A percentile compares a stretch with the other conserved stretches of the same genome.
These are phyloP conservation scores for Pomatorhinus ruficollis DNA, from an alignment of 2,113 vertebrate genomes.

Conservation along the genomic window DNA sequence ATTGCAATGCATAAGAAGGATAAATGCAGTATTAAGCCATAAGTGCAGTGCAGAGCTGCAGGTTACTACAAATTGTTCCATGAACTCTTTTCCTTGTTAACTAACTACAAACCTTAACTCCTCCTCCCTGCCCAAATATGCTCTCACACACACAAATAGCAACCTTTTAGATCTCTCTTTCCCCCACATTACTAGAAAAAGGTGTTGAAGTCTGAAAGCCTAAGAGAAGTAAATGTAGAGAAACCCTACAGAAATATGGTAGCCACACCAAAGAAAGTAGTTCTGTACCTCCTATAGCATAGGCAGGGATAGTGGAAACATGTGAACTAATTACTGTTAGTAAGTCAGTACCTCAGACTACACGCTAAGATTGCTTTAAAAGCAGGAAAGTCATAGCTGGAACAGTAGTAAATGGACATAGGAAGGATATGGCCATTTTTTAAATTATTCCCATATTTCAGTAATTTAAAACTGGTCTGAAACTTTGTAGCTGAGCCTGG, in stretches of 20 bases:
- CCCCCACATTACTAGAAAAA: background rate
- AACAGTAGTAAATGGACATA: background rate
- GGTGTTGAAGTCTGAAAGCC: background rate
- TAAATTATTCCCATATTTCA: background rate
- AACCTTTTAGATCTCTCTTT: background rate
- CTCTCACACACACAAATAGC: background rate
- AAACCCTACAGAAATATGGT: background rate
- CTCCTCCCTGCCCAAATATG: background rate
- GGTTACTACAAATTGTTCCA: background rate
- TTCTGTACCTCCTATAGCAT: background rate
- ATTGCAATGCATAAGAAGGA: background rate
- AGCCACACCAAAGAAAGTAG: background rate
- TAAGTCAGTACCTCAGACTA: background rate
- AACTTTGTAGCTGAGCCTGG: background rate
- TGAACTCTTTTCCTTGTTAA: background rate
- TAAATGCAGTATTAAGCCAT: background rate
- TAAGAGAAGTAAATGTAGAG: background rate
- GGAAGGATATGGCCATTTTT: background rate
- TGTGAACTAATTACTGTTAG: rapidly evolving
- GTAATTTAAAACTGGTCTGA: background rate
- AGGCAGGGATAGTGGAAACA: background rate
- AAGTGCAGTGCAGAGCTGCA: background rate
- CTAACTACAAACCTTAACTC: background rate
- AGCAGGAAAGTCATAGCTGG: background rate
- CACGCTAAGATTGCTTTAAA: background rate